phyloP scores from a whole-genome alignment of 2,113 vertebrate genomes.

The Trachemys scripta region DNA sequence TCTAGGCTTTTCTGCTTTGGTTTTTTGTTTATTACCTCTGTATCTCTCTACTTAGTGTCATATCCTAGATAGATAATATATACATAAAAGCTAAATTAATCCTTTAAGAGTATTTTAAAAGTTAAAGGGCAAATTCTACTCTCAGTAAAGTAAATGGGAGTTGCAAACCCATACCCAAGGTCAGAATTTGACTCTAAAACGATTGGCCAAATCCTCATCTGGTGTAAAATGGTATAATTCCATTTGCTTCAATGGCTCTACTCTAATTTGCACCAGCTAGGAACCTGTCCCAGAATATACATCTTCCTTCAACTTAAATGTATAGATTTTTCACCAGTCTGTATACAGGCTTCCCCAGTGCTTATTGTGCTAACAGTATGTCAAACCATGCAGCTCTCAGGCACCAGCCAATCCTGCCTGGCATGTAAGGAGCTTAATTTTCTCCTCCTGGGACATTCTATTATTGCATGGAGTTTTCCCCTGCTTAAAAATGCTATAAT shows the following conservation, averaged over 20 bases:
- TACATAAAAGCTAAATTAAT: neutral
- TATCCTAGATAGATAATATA: neutral
- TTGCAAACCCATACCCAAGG: neutral
- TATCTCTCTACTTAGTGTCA: neutral
- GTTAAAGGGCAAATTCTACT: neutral
- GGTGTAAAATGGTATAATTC: neutral
- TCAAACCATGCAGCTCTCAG: neutral
- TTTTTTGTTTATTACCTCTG: neutral
- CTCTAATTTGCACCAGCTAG: neutral
- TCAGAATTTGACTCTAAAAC: neutral
- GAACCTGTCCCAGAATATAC: neutral
- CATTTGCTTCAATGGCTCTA: neutral
- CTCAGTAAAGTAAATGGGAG: neutral
- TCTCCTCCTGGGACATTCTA: neutral
- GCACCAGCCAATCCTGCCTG: neutral
- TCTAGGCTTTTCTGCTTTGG: neutral
- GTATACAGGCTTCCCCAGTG: neutral
- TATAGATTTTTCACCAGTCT: neutral
- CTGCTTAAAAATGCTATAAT: neutral
- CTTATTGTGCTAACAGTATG: neutral
- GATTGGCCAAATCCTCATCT: neutral
- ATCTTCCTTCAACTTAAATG: neutral
- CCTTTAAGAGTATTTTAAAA: neutral
- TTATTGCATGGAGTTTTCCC: neutral
- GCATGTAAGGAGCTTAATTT: neutral